A percentile compares a stretch with the other conserved stretches of the same genome.
Conservation (phyloP, 1,140 invertebrate genomes). For the Dendroctonus valens region DNA sequence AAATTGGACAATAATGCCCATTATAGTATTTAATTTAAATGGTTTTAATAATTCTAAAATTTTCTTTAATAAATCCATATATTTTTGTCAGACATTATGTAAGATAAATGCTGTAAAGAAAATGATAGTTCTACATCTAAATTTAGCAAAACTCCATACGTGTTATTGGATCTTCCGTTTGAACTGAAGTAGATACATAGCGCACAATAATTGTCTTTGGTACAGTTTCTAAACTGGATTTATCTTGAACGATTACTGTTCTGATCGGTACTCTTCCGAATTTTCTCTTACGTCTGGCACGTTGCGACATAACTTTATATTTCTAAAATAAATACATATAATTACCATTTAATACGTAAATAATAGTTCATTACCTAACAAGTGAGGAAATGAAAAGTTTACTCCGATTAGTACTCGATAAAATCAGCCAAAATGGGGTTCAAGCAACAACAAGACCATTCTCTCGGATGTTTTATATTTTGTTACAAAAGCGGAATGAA, state of each 20-base stretch:
- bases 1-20: too few relatives aligned
- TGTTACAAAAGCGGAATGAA: conserved; percentile 4
- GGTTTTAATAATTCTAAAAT: too few relatives aligned
- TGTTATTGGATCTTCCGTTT: conserved; percentile 16
- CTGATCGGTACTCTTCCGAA: conserved; percentile 13
- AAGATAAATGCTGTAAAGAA: not conserved
- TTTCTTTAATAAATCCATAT: too few relatives aligned
- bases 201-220: conserved; percentile 22
- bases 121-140: not conserved
- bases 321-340: too few relatives aligned
- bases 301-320: conserved; percentile 11
- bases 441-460: not conserved
- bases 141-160: not conserved
- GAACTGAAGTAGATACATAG: conserved; percentile 21
- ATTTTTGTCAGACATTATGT: not conserved
- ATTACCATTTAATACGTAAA: too few relatives aligned
- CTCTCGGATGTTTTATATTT: not conserved
- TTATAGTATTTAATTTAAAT: too few relatives aligned
- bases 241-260: conserved; percentile 19
- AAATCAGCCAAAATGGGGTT: too few relatives aligned
- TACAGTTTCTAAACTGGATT: not conserved
- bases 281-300: conserved; percentile 12
- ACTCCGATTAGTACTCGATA: too few relatives aligned
- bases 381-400: too few relatives aligned
- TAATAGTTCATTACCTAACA: too few relatives aligned